These are phyloP conservation scores for Protonibea diacanthus DNA, from an alignment of 2,797 vertebrate species.

Conservation along the genomic window DNA sequence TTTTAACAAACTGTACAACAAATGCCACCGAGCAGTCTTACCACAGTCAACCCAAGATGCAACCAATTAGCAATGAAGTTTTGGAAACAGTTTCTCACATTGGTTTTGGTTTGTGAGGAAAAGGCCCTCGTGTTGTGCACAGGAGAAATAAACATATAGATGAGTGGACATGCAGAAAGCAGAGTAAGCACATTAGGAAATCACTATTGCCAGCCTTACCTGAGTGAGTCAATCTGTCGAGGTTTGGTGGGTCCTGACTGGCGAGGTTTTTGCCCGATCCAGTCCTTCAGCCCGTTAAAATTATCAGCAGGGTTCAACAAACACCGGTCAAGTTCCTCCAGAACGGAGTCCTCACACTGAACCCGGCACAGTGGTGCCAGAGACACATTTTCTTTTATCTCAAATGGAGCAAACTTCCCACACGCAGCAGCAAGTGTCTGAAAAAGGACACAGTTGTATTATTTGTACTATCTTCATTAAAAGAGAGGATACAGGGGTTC, in stretches of 20 bases:
- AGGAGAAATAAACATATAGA: background rate
- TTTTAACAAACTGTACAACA: background rate
- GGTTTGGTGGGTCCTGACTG: slow-evolving; percentile 86
- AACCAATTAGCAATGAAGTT: background rate
- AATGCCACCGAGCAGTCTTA: background rate
- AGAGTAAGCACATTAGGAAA: background rate
- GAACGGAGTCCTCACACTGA: slow-evolving; percentile 83
- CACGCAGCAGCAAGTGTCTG: slow-evolving; percentile 95
- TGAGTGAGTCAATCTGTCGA: slow-evolving; percentile 27
- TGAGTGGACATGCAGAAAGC: background rate
- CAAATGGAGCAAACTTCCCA: slow-evolving; percentile 98
- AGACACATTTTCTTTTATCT: slow-evolving; percentile 96
- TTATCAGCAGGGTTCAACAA: slow-evolving; percentile 79
- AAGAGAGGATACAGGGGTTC: background rate
- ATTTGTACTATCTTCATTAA: background rate
- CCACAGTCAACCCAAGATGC: background rate
- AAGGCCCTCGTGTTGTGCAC: background rate
- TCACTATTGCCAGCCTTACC: slow-evolving; percentile 64
- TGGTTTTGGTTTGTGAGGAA: background rate
- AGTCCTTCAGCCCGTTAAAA: slow-evolving; percentile 85
- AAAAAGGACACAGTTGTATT: slow-evolving; percentile 26
- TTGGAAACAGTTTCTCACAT: background rate
- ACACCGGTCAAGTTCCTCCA: slow-evolving; percentile 89
- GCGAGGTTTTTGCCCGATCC: slow-evolving; percentile 85
- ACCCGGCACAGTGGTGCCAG: slow-evolving; percentile 91